A percentile compares a stretch with the other conserved stretches of the same genome.
Conservation (phyloP, 2,113 vertebrate species). For the Hippotragus niger region DNA sequence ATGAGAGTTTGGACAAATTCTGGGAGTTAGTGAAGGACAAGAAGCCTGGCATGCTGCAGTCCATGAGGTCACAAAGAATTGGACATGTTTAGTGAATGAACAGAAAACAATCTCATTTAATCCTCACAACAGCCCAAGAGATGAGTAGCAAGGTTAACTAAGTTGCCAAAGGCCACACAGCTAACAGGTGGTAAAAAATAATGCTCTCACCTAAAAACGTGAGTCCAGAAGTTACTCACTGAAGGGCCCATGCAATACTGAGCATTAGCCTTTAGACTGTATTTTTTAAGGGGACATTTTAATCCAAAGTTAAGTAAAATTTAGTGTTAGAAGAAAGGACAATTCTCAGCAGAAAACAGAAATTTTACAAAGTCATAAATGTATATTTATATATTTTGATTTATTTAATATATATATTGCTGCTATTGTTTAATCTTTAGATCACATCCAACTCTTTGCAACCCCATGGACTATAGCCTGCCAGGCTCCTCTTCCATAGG, state of each 20-base stretch:
- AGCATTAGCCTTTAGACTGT: not conserved
- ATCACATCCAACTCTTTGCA: not conserved
- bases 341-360: not conserved
- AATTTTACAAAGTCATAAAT: not conserved
- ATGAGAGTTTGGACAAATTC: not conserved
- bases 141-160: not conserved
- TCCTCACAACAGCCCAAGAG: not conserved
- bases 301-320: not conserved
- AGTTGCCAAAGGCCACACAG: not conserved
- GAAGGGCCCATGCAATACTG: not conserved
- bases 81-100: not conserved
- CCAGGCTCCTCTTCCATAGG: not conserved
- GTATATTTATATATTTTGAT: not conserved
- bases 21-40: not conserved
- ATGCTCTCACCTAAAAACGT: not conserved
- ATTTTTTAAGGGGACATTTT: not conserved
- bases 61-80: not conserved
- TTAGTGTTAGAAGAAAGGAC: not conserved
- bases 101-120: not conserved
- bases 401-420: not conserved
- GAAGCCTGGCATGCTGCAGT: not conserved
- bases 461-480: not conserved
- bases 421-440: not conserved
- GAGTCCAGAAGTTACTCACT: not conserved
- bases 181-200: not conserved